Percentiles rank a stretch among this genome's conserved stretches.
Conservation (phyloP, 2,888 invertebrate species). For the Aleiodes alternator region DNA sequence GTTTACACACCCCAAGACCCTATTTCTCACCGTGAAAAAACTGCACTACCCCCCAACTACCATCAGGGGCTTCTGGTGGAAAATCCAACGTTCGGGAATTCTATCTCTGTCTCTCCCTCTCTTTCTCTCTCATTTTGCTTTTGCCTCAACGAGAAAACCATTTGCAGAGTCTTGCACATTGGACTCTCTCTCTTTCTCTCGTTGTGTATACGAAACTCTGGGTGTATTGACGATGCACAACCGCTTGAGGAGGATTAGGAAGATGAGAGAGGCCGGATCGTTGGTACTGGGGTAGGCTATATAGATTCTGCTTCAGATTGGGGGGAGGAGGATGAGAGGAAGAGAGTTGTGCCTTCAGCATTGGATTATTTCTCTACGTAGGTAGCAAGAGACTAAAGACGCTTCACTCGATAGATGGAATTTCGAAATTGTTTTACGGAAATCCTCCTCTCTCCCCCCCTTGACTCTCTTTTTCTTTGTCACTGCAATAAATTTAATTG, state of each 20-base stretch:
- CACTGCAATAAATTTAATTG: conserved; percentile 8
- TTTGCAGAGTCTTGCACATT: conserved; percentile 28
- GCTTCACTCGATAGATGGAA: conserved; percentile 53
- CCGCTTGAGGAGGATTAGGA: conserved; percentile 65
- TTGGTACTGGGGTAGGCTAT: conserved; percentile 38
- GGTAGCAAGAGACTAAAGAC: conserved; percentile 23
- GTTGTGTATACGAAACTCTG: conserved; percentile 1
- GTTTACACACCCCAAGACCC: conserved; percentile 74
- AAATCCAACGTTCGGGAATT: conserved; percentile 11
- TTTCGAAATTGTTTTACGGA: conserved; percentile 53
- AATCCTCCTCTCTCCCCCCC: not conserved
- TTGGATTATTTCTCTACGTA: conserved; percentile 56
- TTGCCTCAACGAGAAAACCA: conserved; percentile 12
- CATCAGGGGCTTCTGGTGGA: conserved; percentile 48
- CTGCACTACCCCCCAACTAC: conserved; percentile 60
- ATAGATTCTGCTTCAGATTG: conserved; percentile 41
- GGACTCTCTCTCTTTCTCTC: not conserved
- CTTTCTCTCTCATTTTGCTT: not conserved
- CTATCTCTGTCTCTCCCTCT: not conserved
- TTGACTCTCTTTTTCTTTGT: too few species aligned
- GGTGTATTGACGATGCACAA: conserved; percentile 61
- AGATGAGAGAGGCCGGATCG: conserved; percentile 58
- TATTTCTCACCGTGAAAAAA: conserved; percentile 74
- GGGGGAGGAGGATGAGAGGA: conserved; percentile 6
- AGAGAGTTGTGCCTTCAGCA: conserved; percentile 36